A percentile compares a stretch with the other conserved stretches of the same genome.
phyloP scores from a whole-genome alignment of 2,797 vertebrate species.

The Cephalopachus bancanus region DNA sequence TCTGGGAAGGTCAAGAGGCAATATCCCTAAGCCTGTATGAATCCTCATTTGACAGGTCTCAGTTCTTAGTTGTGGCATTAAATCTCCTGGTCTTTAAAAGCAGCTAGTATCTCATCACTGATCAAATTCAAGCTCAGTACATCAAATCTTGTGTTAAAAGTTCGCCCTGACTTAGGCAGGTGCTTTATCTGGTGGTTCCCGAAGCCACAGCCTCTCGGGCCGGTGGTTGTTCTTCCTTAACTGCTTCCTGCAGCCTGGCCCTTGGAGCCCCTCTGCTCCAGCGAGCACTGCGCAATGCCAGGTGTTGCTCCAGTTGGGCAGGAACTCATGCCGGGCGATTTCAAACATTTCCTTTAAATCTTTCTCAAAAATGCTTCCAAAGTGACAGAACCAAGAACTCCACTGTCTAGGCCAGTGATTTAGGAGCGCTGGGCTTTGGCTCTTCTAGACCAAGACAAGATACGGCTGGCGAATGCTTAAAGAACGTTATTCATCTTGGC shows the following conservation, averaged over 20 bases:
- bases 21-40: background rate
- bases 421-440: background rate
- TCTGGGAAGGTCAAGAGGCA: background rate
- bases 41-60: background rate
- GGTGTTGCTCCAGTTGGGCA: background rate
- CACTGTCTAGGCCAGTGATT: background rate
- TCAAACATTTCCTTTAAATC: conserved; percentile 7
- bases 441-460: background rate
- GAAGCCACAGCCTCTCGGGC: background rate
- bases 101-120: background rate
- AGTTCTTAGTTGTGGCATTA: background rate
- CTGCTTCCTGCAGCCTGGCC: background rate
- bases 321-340: background rate
- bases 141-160: background rate
- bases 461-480: background rate
- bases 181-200: background rate
- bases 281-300: rapidly evolving
- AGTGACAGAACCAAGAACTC: background rate
- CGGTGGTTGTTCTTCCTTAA: background rate
- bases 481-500: rapidly evolving
- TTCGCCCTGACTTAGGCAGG: background rate
- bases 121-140: background rate
- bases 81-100: background rate
- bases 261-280: rapidly evolving
- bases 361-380: background rate